Base-by-base conservation (phyloP, 64 coral and sea anemone genomes). In the Astreopora myriophthalma region DNA sequence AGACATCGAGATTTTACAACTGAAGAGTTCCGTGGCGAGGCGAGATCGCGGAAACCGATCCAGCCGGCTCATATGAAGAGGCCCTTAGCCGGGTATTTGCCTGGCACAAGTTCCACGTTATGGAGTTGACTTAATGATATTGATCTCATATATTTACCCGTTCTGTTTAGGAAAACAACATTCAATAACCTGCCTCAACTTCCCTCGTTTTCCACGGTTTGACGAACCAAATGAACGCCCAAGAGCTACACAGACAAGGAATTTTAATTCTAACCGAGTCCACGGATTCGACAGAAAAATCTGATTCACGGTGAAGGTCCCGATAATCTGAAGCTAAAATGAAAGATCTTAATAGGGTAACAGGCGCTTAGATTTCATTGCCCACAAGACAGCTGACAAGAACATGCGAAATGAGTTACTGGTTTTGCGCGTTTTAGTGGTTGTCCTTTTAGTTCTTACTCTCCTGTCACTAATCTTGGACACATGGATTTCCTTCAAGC, bases 401-500 rank as follows among this genome's bases (percentile, higher is more conserved):
- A 76, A 46, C 35, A 76, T 76, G 74, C 74, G 39, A 76, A 76
- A 48, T 76, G 74, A 76, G 40, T 38, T 76, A 14, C 42, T 76
- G 14, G 42, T 49, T 26, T 26, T 76, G 11, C 74, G 74, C 9
- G 42, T 76, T 26, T 24, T 76, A 13, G 74, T 51, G 3, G 8
- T 49, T 28, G 24, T 76, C 11, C 40, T 76, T 3, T 48, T 48
- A 0, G 0, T 76, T 16, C 16, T 76, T 28, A 48, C 74, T 48
- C 5, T 76, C 39, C 2, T 49, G 9, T 76, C 74, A 48, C 5
- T 76, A 22, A 24, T 76, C n/a, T 22, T 76, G 12, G 42, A 76
- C 42, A 27, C 49, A 40, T 76, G 74, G 74, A 76, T 76, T 48
- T 44, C 14, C 40, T 20, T 49, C 1, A 48, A 76, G 27, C 74